Conservation (phyloP, 2,888 invertebrate species). For the Exocentrus adspersus region DNA sequence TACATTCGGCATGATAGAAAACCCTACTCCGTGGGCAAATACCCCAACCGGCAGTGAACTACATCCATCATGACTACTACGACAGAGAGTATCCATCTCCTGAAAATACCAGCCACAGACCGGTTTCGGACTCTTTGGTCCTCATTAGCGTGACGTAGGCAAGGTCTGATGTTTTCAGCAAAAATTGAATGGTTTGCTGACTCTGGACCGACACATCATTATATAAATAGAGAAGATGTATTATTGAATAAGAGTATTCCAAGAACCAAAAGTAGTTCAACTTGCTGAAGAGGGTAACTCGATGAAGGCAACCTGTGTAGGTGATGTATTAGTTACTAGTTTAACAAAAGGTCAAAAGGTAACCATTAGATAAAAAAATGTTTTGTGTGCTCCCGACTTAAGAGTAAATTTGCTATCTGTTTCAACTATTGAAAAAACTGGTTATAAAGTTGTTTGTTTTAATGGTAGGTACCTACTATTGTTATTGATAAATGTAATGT, state of each 20-base stretch:
- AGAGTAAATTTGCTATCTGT: slow-evolving; percentile 26
- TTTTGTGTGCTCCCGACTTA: slow-evolving; percentile 24
- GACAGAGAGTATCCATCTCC: no score
- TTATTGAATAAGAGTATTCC: slow-evolving; percentile 25
- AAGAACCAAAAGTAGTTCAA: slow-evolving; percentile 26
- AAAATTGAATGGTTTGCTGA: slow-evolving; percentile 30
- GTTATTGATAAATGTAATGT: slow-evolving; percentile 15
- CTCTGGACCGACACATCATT: slow-evolving; percentile 35
- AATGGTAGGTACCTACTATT: slow-evolving; percentile 29
- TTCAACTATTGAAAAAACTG: slow-evolving; percentile 13
- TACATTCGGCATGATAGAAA: no score
- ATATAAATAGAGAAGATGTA: slow-evolving; percentile 30
- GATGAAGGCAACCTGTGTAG: slow-evolving; percentile 30
- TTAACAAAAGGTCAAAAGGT: slow-evolving; percentile 19
- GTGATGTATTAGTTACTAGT: slow-evolving; percentile 27
- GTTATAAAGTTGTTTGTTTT: slow-evolving; percentile 19
- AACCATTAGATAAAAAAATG: slow-evolving; percentile 28
- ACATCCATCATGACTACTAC: no score
- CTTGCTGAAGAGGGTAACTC: slow-evolving; percentile 34
- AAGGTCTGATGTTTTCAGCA: no score
- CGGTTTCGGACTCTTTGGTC: no score
- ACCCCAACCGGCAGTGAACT: no score
- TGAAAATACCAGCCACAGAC: no score
- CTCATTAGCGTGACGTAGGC: no score
- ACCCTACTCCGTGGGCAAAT: no score